Percentiles rank a stretch among this genome's conserved stretches.
phyloP scores from a whole-genome alignment of 2,797 vertebrate species.

The Vireo griseus region DNA sequence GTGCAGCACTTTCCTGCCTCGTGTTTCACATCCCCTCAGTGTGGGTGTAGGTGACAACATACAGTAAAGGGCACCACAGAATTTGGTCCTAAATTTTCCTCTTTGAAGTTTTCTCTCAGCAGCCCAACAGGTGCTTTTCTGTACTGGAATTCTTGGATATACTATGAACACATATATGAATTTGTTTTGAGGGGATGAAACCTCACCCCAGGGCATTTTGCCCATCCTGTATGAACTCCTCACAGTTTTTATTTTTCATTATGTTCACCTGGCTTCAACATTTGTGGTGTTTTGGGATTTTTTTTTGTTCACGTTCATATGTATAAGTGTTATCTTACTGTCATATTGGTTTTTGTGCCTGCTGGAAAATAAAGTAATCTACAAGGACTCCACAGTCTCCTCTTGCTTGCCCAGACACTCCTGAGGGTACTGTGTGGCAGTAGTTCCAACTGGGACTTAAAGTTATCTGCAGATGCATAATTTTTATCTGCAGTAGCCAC shows the following conservation, averaged over 20 bases:
- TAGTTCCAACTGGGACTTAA: constrained; percentile 38
- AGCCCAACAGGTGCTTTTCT: not conserved
- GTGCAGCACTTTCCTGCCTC: not conserved
- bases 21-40: not conserved
- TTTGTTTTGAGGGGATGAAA: not conserved
- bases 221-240: not conserved
- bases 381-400: not conserved
- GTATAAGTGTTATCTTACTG: not conserved
- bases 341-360: not conserved
- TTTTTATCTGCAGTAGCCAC: not conserved
- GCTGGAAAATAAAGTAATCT: constrained; percentile 4
- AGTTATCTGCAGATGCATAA: constrained; percentile 23
- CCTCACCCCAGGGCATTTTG: not conserved
- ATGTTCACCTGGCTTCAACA: not conserved
- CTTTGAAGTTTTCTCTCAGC: not conserved
- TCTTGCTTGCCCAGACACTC: not conserved
- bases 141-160: not conserved
- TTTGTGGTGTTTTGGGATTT: not conserved
- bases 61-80: not conserved
- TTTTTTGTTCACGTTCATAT: not conserved
- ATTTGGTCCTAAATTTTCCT: not conserved
- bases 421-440: not conserved
- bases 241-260: not conserved
- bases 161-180: fast-evolving
- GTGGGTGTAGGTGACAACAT: not conserved